phyloP scores from a whole-genome alignment of 2,888 invertebrate species.

The Eutolmus rufibarbis region DNA sequence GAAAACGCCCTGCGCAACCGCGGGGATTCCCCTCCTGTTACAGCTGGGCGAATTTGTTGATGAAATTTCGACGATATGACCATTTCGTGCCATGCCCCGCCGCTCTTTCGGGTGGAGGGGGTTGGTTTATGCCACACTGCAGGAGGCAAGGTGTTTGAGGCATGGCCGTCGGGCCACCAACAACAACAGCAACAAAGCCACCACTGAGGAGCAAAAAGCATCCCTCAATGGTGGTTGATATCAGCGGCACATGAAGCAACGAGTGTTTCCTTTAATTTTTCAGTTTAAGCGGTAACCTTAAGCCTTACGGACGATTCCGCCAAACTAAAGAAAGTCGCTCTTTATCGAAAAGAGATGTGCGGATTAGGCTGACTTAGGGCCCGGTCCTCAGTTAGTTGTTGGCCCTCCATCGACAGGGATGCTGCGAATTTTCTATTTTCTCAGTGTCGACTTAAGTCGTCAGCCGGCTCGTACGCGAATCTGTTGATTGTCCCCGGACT shows the following conservation, averaged over 20 bases:
- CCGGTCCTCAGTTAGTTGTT: neutral
- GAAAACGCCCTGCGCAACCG: neutral
- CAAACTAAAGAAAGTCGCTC: neutral
- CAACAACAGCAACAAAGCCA: neutral
- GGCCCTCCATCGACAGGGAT: neutral
- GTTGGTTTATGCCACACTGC: neutral
- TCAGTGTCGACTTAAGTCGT: neutral
- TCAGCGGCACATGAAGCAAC: slow-evolving; percentile 32
- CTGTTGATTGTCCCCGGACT: neutral
- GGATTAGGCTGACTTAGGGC: neutral
- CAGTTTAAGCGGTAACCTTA: slow-evolving; percentile 41
- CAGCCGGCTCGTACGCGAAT: neutral
- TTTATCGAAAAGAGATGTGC: neutral
- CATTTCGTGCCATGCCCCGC: neutral
- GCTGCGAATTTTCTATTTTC: neutral
- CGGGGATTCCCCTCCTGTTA: neutral
- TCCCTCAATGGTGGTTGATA: slow-evolving; percentile 22
- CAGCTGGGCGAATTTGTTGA: neutral
- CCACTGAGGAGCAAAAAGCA: slow-evolving; percentile 29
- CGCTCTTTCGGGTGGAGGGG: neutral
- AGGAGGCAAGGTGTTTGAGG: slow-evolving; percentile 17
- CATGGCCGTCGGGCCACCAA: neutral
- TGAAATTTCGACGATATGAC: neutral
- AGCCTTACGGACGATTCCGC: slow-evolving; percentile 36
- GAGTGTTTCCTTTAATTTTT: slow-evolving; percentile 35